phyloP scores from a whole-genome alignment of 2,797 vertebrate genomes.

The Gymnoscopelus microlampas region DNA sequence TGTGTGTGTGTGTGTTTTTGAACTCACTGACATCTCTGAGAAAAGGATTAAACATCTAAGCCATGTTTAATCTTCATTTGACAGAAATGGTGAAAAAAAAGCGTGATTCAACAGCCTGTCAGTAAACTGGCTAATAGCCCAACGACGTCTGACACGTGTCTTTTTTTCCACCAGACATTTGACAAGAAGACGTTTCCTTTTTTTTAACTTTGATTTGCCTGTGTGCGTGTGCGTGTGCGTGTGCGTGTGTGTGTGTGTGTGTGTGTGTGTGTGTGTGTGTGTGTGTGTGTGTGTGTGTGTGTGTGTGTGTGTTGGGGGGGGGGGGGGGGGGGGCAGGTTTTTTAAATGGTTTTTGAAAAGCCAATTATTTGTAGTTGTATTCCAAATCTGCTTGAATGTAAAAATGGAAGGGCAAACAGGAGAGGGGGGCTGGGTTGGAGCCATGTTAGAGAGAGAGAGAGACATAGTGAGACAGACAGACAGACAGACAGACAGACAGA shows the following conservation, averaged over 20 bases:
- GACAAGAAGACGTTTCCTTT: neutral
- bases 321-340: slow-evolving; percentile 1
- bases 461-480: slow-evolving; percentile 10
- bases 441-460: neutral
- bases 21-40: no score
- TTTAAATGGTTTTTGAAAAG: slow-evolving; percentile 48
- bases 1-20: no score
- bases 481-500: slow-evolving; percentile 12
- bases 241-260: slow-evolving; percentile 22
- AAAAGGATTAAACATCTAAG: no score
- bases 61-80: no score
- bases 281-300: neutral
- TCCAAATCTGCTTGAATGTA: slow-evolving; percentile 42
- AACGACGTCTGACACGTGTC: no score
- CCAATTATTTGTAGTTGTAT: slow-evolving; percentile 45
- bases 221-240: slow-evolving; percentile 22
- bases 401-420: slow-evolving; percentile 15
- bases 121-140: no score
- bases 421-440: neutral
- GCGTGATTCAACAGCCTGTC: no score
- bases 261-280: slow-evolving; percentile 10
- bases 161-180: no score
- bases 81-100: no score
- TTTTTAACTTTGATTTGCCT: slow-evolving; percentile 8
- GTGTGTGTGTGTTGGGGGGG: neutral